Evolutionary conservation across 1,140 invertebrate genomes (phyloP), one percentile per base, ranked within the genome.

Genomic region (Pachyrhynchus sulphureomaculatus): DNA sequence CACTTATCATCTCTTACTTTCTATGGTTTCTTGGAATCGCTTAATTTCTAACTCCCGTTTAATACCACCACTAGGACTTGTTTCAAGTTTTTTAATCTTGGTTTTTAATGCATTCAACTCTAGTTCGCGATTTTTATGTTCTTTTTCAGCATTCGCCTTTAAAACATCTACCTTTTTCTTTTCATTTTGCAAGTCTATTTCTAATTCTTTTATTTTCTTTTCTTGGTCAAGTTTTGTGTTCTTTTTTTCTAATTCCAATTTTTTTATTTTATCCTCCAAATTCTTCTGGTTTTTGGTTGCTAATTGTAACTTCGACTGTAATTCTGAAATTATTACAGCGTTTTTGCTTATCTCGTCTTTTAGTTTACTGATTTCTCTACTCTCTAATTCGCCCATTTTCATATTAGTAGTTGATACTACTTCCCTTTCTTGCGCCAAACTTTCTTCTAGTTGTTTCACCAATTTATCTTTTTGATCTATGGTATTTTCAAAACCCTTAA

Each of bases 131-230:
- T 82, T 83, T 69, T 83, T 84, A n/a, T 80, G 70, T 67, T 85
- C 82, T 67, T 82, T 83, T 39, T 86, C 84, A 34, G 83, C 80
- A 42, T 82, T 81, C 13, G 76, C 67, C 68, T 86, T 85, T 70
- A 85, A 75, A 44, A 84, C 72, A 52, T 88, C 86, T 37, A 82
- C 52, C 70, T 82, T 83, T 67, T 85, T 86, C 53, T 79, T 79
- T 71, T 88, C 86, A 54, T 83, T 81, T 84, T 85, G 82, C 39
- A 86, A 71, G 73, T 87, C 82, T 34, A 80, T 81, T 72, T 88
- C 85, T 26, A 86, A 67, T 66, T 85, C 82, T 26, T 81, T 82
- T 21, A 81, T 76, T 72, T 84, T 85, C 55, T 76, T 82, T 71
- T 84, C 80, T 73, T 84, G 80, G 49, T 85, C 76, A 10, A 79